phyloP scores from a whole-genome alignment of 2,888 invertebrate genomes.

The Steinernema scapterisci region DNA sequence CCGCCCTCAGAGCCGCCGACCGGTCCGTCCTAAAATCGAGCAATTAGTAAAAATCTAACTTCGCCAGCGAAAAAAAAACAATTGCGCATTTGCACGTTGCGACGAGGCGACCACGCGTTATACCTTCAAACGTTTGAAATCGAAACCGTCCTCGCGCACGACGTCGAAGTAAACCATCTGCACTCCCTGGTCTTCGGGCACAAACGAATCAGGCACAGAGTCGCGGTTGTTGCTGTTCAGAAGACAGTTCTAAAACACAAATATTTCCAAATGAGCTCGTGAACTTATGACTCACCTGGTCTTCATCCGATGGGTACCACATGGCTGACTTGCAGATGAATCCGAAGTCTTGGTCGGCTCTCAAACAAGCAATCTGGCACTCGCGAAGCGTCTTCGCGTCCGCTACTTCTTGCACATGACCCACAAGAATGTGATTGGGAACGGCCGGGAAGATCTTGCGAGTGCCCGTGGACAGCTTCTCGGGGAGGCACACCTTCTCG shows the following conservation, averaged over 20 bases:
- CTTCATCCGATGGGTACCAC: conserved; percentile 50
- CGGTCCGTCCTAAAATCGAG: conserved; percentile 7
- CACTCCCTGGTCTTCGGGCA: conserved; percentile 46
- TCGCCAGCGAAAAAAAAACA: background rate
- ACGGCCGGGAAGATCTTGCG: conserved; percentile 42
- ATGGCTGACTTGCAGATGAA: conserved; percentile 49
- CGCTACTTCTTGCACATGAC: conserved; percentile 52
- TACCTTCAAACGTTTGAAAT: conserved; percentile 37
- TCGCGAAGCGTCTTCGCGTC: conserved; percentile 46
- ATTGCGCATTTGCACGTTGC: conserved; percentile 7
- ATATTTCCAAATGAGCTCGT: background rate
- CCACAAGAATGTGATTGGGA: conserved; percentile 48
- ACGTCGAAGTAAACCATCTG: conserved; percentile 65
- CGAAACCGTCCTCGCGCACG: conserved; percentile 30
- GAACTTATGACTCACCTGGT: conserved; percentile 38
- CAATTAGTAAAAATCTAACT: background rate
- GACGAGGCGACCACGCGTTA: background rate
- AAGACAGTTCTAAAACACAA: conserved; percentile 44
- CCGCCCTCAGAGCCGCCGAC: background rate
- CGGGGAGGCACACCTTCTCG: conserved; percentile 46
- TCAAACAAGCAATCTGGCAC: conserved; percentile 45
- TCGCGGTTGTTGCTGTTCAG: conserved; percentile 47
- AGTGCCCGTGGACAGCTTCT: conserved; percentile 37
- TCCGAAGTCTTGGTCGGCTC: conserved; percentile 45
- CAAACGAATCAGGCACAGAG: conserved; percentile 49